Conservation (phyloP, 2,797 vertebrate genomes). For the Telmatherina bonti region DNA sequence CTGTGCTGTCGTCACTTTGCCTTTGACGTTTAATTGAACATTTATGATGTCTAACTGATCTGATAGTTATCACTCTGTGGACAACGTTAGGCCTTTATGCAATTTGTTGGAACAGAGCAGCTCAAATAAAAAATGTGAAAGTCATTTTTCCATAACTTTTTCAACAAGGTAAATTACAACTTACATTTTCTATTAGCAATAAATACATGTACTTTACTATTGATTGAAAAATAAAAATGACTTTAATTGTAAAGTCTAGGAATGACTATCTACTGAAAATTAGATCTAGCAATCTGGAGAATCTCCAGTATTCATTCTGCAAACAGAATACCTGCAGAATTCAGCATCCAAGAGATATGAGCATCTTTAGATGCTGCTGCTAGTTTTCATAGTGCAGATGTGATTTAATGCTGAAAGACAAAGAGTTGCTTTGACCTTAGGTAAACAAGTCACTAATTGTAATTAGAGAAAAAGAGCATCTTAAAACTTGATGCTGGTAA, state of each 20-base stretch:
- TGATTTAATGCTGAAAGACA: no score
- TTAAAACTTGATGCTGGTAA: no score
- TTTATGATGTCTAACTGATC: constrained; percentile 2
- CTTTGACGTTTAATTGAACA: constrained; percentile 17
- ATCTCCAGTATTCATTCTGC: background rate
- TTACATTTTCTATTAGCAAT: background rate
- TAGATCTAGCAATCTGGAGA: background rate
- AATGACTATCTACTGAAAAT: background rate
- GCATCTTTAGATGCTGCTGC: background rate
- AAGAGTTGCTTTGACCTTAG: no score
- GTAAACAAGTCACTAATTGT: no score
- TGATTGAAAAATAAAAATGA: background rate
- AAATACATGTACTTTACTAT: background rate
- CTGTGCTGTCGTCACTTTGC: constrained; percentile 21
- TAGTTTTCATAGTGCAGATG: background rate
- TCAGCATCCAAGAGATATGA: no score
- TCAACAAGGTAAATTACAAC: background rate
- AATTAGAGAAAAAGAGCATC: no score
- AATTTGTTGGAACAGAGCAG: background rate
- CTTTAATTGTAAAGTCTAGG: background rate
- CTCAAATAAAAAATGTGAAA: background rate
- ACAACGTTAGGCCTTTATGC: background rate
- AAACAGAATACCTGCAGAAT: no score
- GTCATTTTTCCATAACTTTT: background rate
- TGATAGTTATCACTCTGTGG: background rate